A percentile compares a stretch with the other conserved stretches of the same genome.
Evolutionary conservation across 2,888 invertebrate species (phyloP).

Genomic region (Caenorhabditis sp.): DNA sequence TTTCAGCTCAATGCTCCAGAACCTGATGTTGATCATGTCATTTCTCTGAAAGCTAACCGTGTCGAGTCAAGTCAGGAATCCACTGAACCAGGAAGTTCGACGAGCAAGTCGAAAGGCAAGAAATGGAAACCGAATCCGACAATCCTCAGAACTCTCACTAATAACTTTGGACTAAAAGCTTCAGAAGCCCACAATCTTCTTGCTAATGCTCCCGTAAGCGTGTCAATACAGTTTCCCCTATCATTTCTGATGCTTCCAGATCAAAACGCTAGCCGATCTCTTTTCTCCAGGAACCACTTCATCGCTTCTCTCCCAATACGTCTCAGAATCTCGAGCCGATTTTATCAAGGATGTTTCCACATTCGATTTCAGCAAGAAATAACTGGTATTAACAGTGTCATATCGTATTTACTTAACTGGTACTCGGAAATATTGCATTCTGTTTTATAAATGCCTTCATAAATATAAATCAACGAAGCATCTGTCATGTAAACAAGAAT

Average conservation of each 20-base stretch:
- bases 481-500: background rate
- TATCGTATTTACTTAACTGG: conserved; percentile 7
- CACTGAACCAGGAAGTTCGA: conserved; percentile 12
- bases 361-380: conserved; percentile 53
- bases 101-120: conserved; percentile 46
- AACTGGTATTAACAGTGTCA: conserved; percentile 9
- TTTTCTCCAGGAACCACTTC: conserved; percentile 30
- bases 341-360: conserved; percentile 47
- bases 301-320: conserved; percentile 36
- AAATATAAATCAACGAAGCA: background rate
- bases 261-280: conserved; percentile 48
- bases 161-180: conserved; percentile 44
- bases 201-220: conserved; percentile 17
- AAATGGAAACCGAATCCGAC: conserved; percentile 66
- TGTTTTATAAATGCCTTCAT: conserved; percentile 31
- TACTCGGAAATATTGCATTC: conserved; percentile 33
- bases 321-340: conserved; percentile 23
- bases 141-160: conserved; percentile 64
- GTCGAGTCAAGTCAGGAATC: conserved; percentile 45
- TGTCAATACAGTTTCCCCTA: background rate
- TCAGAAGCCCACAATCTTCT: conserved; percentile 53
- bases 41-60: conserved; percentile 68
- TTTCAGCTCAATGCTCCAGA: conserved; percentile 67
- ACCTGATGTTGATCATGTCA: conserved; percentile 70
- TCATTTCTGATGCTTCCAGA: too few relatives aligned